phyloP scores from a whole-genome alignment of 2,797 vertebrate genomes.

The Avahi laniger region DNA sequence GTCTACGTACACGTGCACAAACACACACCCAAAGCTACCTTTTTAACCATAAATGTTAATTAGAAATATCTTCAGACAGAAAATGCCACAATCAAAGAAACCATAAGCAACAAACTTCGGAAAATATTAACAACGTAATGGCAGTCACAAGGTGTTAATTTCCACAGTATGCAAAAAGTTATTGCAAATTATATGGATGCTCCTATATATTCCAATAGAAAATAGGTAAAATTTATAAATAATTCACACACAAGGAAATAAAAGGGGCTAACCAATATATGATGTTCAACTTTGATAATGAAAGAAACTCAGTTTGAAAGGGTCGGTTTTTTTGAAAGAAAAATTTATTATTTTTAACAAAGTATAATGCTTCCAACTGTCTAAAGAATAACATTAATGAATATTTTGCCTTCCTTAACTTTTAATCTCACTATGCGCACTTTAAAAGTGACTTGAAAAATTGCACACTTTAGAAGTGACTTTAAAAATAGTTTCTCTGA shows the following conservation, averaged over 20 bases:
- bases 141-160: neutral
- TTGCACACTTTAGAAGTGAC: neutral
- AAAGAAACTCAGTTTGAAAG: neutral
- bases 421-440: neutral
- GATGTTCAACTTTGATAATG: neutral
- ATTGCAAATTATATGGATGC: neutral
- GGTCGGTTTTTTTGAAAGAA: neutral
- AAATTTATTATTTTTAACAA: conserved; percentile 26
- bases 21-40: neutral
- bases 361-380: neutral
- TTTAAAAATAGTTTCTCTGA: neutral
- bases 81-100: conserved; percentile 26
- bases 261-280: neutral
- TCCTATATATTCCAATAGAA: neutral
- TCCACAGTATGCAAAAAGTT: neutral
- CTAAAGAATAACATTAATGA: neutral
- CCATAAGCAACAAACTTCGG: neutral
- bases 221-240: neutral
- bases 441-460: neutral
- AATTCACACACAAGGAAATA: neutral
- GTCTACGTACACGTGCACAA: neutral
- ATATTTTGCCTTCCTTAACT: neutral
- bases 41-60: conserved; percentile 24
- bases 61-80: neutral
- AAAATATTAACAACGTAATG: neutral